These are phyloP conservation scores for Ganaspis brasiliensis DNA, from an alignment of 2,888 invertebrate genomes.

Conservation along the genomic window DNA sequence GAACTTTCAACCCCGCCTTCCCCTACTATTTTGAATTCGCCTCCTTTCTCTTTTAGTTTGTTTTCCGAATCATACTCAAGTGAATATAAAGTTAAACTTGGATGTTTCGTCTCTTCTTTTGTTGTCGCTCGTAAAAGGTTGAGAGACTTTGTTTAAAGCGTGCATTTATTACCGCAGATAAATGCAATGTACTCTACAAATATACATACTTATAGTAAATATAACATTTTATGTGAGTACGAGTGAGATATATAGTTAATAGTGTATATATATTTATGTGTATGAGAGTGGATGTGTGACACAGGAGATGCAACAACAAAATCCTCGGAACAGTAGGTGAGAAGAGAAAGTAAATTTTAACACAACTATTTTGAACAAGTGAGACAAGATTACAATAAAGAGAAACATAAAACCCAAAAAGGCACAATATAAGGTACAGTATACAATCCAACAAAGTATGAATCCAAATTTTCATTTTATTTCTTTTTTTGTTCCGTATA, in stretches of 20 bases:
- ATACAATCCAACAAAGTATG: no score
- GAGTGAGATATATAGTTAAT: conserved; percentile 44
- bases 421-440: no score
- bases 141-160: conserved; percentile 67
- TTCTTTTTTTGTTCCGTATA: no score
- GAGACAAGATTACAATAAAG: no score
- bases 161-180: conserved; percentile 74
- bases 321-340: conserved; percentile 54
- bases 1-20: no score
- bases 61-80: conserved; percentile 32
- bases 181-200: conserved; percentile 63
- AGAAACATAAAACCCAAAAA: no score
- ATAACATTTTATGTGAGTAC: conserved; percentile 5
- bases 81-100: conserved; percentile 42
- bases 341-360: conserved; percentile 57
- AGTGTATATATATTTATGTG: conserved; percentile 5
- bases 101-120: conserved; percentile 52
- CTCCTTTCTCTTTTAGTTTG: neutral
- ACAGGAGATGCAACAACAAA: conserved; percentile 49
- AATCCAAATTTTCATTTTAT: no score
- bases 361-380: no score
- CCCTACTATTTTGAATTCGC: neutral
- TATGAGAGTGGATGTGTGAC: conserved; percentile 32
- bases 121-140: conserved; percentile 63
- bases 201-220: no score